A percentile compares a stretch with the other conserved stretches of the same genome.
These are phyloP conservation scores for Hydrozoanthus tunicans DNA, from an alignment of 64 coral and sea anemone species.

Conservation along the genomic window DNA sequence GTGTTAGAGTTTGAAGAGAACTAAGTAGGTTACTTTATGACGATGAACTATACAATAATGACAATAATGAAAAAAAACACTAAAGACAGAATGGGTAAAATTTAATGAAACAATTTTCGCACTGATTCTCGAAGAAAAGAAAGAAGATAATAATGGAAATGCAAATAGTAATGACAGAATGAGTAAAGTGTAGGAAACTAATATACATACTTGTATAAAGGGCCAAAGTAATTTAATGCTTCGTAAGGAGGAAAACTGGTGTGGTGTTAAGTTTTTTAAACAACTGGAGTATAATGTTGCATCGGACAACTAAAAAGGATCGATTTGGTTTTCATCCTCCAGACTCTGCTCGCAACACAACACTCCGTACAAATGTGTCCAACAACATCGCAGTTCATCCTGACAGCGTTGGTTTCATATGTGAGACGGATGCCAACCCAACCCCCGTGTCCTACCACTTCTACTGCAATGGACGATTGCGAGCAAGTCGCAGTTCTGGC, in stretches of 20 bases:
- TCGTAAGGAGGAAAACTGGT: too few species aligned
- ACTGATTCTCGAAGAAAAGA: too few species aligned
- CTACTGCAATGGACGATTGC: neutral
- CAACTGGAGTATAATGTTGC: too few species aligned
- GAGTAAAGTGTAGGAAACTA: too few species aligned
- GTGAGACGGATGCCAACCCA: constrained; percentile 20
- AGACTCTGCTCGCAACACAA: constrained; percentile 19
- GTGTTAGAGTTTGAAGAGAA: neutral
- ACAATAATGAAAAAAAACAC: neutral
- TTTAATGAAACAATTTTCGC: too few species aligned
- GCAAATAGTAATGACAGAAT: too few species aligned
- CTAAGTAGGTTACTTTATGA: neutral
- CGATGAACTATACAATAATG: neutral
- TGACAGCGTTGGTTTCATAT: neutral
- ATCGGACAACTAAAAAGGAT: neutral
- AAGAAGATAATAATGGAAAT: too few species aligned
- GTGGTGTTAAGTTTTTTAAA: too few species aligned
- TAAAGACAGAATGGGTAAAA: neutral
- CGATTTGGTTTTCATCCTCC: neutral
- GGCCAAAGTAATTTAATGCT: too few species aligned
- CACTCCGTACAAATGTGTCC: neutral
- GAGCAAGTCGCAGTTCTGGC: neutral
- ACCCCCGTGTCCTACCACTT: constrained; percentile 2
- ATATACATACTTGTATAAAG: too few species aligned
- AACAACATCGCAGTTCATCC: neutral